Conservation (phyloP, 2,797 vertebrate genomes). For the Kryptopterus vitreolus region DNA sequence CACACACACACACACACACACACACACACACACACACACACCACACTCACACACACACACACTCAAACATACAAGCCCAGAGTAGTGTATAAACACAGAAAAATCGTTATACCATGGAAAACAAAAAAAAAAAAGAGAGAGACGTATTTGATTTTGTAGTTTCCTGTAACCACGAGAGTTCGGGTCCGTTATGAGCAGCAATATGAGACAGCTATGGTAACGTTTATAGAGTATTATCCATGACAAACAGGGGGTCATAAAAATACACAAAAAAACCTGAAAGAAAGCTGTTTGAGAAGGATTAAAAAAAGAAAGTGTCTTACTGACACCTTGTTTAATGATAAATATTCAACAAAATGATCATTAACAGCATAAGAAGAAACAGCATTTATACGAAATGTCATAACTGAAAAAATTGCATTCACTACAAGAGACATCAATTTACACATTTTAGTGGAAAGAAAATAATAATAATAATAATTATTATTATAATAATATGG, state of each 20-base stretch:
- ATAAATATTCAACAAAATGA: too few species aligned
- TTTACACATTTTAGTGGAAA: neutral
- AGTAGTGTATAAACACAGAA: neutral
- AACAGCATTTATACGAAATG: too few species aligned
- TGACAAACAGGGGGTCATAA: neutral
- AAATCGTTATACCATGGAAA: constrained; percentile 20
- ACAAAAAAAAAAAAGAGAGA: neutral
- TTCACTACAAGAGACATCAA: neutral
- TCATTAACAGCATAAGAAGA: too few species aligned
- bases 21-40: neutral
- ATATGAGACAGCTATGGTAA: too few species aligned
- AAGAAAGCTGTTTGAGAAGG: too few species aligned
- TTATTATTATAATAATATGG: too few species aligned
- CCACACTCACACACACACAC: neutral
- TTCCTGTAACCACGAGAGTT: constrained; percentile 69
- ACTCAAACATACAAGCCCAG: neutral
- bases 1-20: neutral
- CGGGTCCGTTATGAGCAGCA: neutral
- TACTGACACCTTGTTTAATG: neutral
- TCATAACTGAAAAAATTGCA: neutral
- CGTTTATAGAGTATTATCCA: too few species aligned
- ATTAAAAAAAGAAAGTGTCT: too few species aligned
- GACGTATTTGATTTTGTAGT: constrained; percentile 39
- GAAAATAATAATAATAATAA: too few species aligned
- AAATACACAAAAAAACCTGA: neutral